Evolutionary conservation across 2,113 vertebrate species (phyloP), one percentile per base, ranked within the genome.

Genomic region (Andinoacara biseriatus): DNA sequence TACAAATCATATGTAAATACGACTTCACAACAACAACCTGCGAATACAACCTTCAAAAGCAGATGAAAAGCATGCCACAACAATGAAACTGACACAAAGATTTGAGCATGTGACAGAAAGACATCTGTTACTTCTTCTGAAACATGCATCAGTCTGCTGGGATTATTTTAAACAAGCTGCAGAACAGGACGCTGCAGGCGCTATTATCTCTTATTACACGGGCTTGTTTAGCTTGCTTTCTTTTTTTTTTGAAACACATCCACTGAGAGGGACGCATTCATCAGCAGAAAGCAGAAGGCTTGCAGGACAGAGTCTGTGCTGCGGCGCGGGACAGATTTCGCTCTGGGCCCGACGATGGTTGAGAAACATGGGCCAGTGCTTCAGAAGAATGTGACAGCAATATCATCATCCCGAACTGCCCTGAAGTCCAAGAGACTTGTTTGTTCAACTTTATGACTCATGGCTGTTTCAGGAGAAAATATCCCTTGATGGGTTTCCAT

Each of bases 361-460:
- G 54, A 82, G 11, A 72, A 77, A 74, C 65, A 83, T 81, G 86
- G 81, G 17, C 83, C 88, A 88, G 77, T 81, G 86, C 78, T 83
- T 81, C 57, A 82, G 82, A 88, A 90, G 56, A 92, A 94, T 62
- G 63, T 26, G 65, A 9, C 56, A 57, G 59, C 26, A 29, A 67
- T 61, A 77, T 82, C 49, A 77, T 81, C 69, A 80, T 61, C 63
- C 31, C 62, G 62, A 60, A 63, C 76, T 82, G 56, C 22, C 74
- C 35, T 43, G 13, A 35, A 82, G 72, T 74, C 8, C 58, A 49
- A n/a, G 18, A 57, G n/a, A n/a, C 22, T 24, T 75, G 33, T 57
- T 67, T 86, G 11, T 76, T 29, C 52, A 78, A 54, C 62, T 74
- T 63, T 8, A 74, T 2, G 78, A 63, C 35, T 76, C 15, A 13